Conservation (phyloP, 2,797 vertebrate species). For the Acanthurus tractus region DNA sequence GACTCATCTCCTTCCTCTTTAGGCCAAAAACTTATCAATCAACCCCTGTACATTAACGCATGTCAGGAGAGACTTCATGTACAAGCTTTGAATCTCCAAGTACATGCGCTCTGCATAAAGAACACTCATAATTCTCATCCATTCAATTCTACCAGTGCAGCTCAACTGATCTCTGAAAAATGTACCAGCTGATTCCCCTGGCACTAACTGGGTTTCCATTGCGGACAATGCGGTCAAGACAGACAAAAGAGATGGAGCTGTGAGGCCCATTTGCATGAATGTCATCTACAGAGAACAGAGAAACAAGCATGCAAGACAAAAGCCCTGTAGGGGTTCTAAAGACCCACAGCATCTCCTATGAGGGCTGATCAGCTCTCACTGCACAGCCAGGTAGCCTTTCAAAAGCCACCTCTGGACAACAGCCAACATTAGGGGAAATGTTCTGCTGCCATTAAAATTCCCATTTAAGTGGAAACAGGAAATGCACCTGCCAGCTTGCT, state of each 20-base stretch:
- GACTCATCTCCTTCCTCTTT: too few species aligned
- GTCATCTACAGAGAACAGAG: slow-evolving; percentile 50
- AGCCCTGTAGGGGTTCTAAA: slow-evolving; percentile 21
- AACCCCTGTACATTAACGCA: slow-evolving; percentile 38
- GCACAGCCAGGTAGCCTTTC: slow-evolving; percentile 29
- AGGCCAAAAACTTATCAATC: too few species aligned
- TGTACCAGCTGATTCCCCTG: slow-evolving; percentile 50
- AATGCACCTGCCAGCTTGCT: slow-evolving; percentile 56
- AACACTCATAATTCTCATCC: slow-evolving; percentile 41
- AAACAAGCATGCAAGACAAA: slow-evolving; percentile 45
- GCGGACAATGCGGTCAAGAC: slow-evolving; percentile 57
- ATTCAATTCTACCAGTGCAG: slow-evolving; percentile 39
- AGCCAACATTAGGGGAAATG: slow-evolving; percentile 54
- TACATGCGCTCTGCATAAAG: slow-evolving; percentile 45
- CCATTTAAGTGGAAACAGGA: slow-evolving; percentile 51
- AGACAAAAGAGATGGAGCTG: slow-evolving; percentile 45
- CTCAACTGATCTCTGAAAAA: slow-evolving; percentile 61
- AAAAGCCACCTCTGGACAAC: slow-evolving; percentile 64
- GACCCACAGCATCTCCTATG: slow-evolving; percentile 44
- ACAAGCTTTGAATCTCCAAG: slow-evolving; percentile 49
- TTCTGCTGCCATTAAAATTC: slow-evolving; percentile 57
- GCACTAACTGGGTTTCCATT: slow-evolving; percentile 54
- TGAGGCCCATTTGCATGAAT: slow-evolving; percentile 68
- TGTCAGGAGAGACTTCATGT: slow-evolving; percentile 51
- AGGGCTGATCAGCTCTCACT: slow-evolving; percentile 32